phyloP scores from a whole-genome alignment of 2,113 vertebrate species.

The Heliornis fulica region DNA sequence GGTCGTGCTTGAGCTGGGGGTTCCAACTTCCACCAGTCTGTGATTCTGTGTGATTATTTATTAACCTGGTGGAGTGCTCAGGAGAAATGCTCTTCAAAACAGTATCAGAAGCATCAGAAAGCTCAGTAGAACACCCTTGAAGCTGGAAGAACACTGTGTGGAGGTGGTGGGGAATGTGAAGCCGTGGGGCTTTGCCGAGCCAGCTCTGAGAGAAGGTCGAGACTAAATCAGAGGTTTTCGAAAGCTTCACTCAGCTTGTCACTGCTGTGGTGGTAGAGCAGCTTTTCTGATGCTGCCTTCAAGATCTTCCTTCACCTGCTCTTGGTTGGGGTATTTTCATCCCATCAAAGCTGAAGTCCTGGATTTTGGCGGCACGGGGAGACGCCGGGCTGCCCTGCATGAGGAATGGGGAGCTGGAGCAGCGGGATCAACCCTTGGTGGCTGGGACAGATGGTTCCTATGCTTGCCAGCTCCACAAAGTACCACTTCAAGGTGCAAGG shows the following conservation, averaged over 20 bases:
- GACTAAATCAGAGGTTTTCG: accelerated
- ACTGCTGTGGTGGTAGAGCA: accelerated
- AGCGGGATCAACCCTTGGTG: not conserved
- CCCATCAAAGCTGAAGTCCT: not conserved
- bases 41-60: not conserved
- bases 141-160: not conserved
- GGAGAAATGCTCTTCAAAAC: not conserved
- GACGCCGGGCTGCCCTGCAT: not conserved
- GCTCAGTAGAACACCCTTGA: not conserved
- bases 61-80: not conserved
- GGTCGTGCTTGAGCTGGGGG: no score
- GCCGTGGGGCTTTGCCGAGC: not conserved
- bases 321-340: accelerated
- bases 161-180: not conserved
- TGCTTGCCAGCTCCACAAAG: not conserved
- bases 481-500: not conserved
- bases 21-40: no score
- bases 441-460: not conserved
- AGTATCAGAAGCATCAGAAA: not conserved
- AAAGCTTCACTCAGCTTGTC: not conserved
- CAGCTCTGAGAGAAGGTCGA: not conserved
- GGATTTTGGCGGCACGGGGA: accelerated
- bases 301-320: not conserved
- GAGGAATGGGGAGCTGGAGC: not conserved
- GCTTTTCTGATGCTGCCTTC: not conserved